These are phyloP conservation scores for Acanthopleura granulata DNA, from an alignment of 2,888 invertebrate species.

Conservation along the genomic window DNA sequence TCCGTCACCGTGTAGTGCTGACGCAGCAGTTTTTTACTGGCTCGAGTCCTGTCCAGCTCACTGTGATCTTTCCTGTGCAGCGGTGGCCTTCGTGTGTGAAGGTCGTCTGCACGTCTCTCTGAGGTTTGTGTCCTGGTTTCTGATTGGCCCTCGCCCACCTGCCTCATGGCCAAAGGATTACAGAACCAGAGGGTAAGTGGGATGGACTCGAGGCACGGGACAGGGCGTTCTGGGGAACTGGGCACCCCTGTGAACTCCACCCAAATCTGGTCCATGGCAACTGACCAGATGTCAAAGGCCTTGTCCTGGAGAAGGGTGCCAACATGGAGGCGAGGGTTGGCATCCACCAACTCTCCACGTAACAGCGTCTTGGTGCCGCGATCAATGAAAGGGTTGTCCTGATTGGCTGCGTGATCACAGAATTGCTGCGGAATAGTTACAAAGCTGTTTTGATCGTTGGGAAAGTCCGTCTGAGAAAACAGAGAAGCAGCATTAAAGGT, in stretches of 20 bases:
- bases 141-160: constrained; percentile 52
- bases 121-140: neutral
- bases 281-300: constrained; percentile 88
- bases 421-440: constrained; percentile 42
- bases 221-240: constrained; percentile 72
- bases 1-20: constrained; percentile 8
- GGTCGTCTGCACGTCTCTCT: neutral
- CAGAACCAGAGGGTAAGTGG: constrained; percentile 89
- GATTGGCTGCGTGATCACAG: constrained; percentile 43
- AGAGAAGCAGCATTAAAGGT: constrained; percentile 82
- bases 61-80: neutral
- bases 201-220: constrained; percentile 75
- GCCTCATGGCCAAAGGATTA: constrained; percentile 69
- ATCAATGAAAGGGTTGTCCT: constrained; percentile 56
- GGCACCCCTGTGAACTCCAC: constrained; percentile 90
- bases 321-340: constrained; percentile 28
- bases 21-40: constrained; percentile 12
- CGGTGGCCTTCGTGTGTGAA: neutral
- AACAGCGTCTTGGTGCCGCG: constrained; percentile 37
- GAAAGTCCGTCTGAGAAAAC: constrained; percentile 71
- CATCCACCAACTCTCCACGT: neutral
- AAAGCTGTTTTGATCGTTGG: constrained; percentile 41
- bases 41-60: neutral
- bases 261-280: constrained; percentile 91
- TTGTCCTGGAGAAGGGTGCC: constrained; percentile 60